Base-by-base conservation (phyloP, 2,113 vertebrate genomes). In the Andinoacara biseriatus region DNA sequence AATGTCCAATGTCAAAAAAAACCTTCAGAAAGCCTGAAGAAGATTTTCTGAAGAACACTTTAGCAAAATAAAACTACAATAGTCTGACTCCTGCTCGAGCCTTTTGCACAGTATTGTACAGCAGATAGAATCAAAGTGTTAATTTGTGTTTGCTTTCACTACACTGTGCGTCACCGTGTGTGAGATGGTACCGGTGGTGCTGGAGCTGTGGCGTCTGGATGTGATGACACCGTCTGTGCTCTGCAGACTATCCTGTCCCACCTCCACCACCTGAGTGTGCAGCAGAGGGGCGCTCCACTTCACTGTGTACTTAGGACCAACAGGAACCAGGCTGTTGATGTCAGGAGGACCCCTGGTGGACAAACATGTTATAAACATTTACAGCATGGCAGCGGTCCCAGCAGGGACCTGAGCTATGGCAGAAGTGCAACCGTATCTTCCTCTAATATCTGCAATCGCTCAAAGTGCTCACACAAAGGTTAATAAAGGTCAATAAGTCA, bases 251-350 rank as follows among this genome's bases (percentile, higher is more conserved):
- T 89, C 86, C 61, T 85, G 88, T 14, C 90, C 88, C 61, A 90
- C 86, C 67, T 91, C 90, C 79, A 90, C 84, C 80, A 91, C 88
- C 65, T 90, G 76, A 3, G 76, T 91, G 82, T 88, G 84, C 49
- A 75, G 35, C 58, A 91, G 59, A 2, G 88, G 74, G 22, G 33
- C 35, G 5, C 76, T 63, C 90, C 90, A 91, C 88, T 91, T 91
- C 80, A 90, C 74, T 1, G 84, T 29, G 82, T 88, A 91, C 63
- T 83, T 90, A 0, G 88, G 86, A 52, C 86, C 88, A 10, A 83
- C 63, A 29, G 79, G 84, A 67, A 88, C 83, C 76, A 90, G 57
- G 72, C 69, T 86, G 88, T 31, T 86, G 88, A 88, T 81, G 60
- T 91, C 88, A 59, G 88, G 86, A 29, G 84, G 60, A 2, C 79